Evolutionary conservation across 2,888 invertebrate species (phyloP), one percentile per base, ranked within the genome.

Genomic region (Drosophila tanythrix): DNA sequence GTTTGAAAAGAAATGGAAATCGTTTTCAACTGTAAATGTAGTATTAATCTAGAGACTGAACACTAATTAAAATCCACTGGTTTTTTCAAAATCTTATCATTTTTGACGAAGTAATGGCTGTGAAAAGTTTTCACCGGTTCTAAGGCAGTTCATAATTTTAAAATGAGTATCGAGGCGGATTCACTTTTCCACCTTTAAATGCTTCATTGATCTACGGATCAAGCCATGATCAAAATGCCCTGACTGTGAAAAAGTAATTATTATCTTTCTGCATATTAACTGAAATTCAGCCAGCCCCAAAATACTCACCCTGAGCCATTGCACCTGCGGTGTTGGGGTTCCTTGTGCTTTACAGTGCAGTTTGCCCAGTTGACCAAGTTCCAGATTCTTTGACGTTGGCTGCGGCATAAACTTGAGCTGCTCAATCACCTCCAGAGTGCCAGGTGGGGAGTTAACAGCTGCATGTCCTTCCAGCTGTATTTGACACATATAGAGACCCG

Each of bases 301-400:
- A 33, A 8, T 53, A 88, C 93, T 92, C 74, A 93, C 93, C 88
- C 88, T 85, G 31, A 91, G 77, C 94, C 94, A 95, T 79, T 93
- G 94, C 25, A 95, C 93, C 71, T 93, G 92, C 15, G 93, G 93
- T 35, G 89, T 79, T 65, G 93, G 93, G 8, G 93, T 95, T 0
- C 98, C 98, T 86, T 97, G 97, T 0, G 98, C 98, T 91, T 97
- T 97, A 93, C 99, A 99, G 85, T 97, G 97, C 64, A 99, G 95
- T 93, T 96, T 97, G 2, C 96, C 96, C 1, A 96, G 94, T 21
- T 96, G 95, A 64, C 96, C 96, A 59, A 98, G 93, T 91, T 98
- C 98, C 66, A 99, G 93, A 84, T 97, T 97, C 91, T 97, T 97
- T 91, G 96, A 97, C 56, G 97, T 96, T 0, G 98, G 98, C 65